Percentiles rank a stretch among this genome's conserved stretches.
These are phyloP conservation scores for Sminthopsis crassicaudata DNA, from an alignment of 2,113 vertebrate species.

Conservation along the genomic window DNA sequence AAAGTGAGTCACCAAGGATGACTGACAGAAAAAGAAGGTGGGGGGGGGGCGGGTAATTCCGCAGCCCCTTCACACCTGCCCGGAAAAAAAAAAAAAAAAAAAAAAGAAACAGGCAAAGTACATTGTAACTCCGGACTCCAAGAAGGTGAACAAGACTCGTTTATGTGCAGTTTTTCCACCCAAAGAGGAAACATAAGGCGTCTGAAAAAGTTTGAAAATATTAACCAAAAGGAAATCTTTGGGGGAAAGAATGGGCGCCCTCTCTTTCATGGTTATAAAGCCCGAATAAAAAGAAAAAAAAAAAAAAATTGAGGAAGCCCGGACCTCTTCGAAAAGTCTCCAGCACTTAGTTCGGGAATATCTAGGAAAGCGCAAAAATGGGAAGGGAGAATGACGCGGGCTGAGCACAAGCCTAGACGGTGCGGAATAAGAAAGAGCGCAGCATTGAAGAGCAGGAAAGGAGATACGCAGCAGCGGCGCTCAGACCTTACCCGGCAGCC, in stretches of 20 bases:
- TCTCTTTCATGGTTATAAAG: neutral
- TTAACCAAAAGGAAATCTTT: neutral
- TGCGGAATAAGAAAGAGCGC: neutral
- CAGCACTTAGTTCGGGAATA: neutral
- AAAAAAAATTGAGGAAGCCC: neutral
- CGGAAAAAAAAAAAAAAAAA: too few species aligned
- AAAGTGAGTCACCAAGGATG: neutral
- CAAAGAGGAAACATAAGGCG: neutral
- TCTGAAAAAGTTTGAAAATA: neutral
- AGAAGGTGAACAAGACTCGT: neutral
- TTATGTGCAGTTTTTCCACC: neutral
- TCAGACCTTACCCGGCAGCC: neutral
- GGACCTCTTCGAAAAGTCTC: neutral
- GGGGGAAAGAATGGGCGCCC: neutral
- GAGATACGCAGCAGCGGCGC: neutral
- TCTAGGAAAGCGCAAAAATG: neutral
- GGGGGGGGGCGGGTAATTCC: neutral
- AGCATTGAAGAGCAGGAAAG: neutral
- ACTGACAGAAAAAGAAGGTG: neutral
- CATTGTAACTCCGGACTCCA: neutral
- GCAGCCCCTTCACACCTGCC: neutral
- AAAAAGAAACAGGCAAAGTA: neutral
- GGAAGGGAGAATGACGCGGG: neutral
- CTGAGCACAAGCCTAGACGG: neutral
- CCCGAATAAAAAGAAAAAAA: neutral